Percentiles rank a stretch among this genome's conserved stretches.
These are phyloP conservation scores for rabbit (Oryctolagus cuniculus) DNA, from an alignment of 2,113 vertebrate species.

Conservation along the genomic window mOryCun1.1 NC_091445.1:92691501-92692000, in stretches of 20 bases:
- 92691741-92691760: fast-evolving
- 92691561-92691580: too few species aligned
- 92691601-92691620: not conserved
- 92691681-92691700: too few species aligned
- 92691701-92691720: too few species aligned
- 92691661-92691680: not conserved
- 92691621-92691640: not conserved
- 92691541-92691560: fast-evolving
- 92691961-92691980: not conserved
- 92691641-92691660: not conserved
- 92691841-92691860: not conserved
- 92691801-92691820: not conserved
- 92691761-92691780: not conserved
- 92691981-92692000: not conserved
- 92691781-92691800: not conserved
- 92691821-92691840: fast-evolving
- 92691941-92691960: fast-evolving
- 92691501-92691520: not conserved
- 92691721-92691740: not conserved
- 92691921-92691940: not conserved
- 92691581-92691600: not conserved
- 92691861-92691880: not conserved
- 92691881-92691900: not conserved
- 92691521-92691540: not conserved
- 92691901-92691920: not conserved